Evolutionary conservation across 2,797 vertebrate species (phyloP).

Genomic region (Pangasius macronema): DNA sequence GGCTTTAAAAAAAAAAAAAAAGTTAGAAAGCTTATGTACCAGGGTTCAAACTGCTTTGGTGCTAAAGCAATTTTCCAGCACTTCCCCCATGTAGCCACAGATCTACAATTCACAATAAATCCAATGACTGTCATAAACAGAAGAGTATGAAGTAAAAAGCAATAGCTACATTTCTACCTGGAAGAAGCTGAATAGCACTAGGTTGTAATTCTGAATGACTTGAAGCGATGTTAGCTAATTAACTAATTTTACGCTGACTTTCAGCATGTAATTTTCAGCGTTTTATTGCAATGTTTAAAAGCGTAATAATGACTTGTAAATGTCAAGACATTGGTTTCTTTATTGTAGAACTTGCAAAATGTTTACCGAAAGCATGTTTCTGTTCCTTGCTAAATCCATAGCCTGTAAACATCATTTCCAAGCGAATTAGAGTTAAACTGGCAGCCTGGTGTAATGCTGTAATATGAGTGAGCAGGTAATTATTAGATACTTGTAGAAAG

Average conservation of each 20-base stretch:
- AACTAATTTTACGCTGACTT: not conserved
- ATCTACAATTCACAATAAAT: not conserved
- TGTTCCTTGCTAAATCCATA: not conserved
- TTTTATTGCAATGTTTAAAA: not conserved
- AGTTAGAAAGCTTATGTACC: not conserved
- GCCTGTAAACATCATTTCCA: not conserved
- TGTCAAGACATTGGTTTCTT: not conserved
- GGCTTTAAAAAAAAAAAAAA: not conserved
- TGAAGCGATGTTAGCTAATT: not conserved
- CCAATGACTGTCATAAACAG: not conserved
- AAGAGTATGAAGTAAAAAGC: not conserved
- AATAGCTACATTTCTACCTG: too few relatives aligned
- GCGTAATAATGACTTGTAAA: not conserved
- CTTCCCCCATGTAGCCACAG: not conserved
- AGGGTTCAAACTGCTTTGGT: not conserved
- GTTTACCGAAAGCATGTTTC: not conserved
- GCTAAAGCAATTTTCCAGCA: not conserved
- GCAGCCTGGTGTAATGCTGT: not conserved
- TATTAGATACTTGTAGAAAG: not conserved
- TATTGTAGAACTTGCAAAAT: not conserved
- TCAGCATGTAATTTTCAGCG: not conserved
- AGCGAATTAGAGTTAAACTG: not conserved
- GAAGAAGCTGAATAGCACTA: not conserved
- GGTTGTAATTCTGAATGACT: not conserved
- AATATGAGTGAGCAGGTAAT: not conserved